Evolutionary conservation across 2,797 vertebrate genomes (phyloP), one percentile per base, ranked within the genome.

Genomic region (Lates japonicus): DNA sequence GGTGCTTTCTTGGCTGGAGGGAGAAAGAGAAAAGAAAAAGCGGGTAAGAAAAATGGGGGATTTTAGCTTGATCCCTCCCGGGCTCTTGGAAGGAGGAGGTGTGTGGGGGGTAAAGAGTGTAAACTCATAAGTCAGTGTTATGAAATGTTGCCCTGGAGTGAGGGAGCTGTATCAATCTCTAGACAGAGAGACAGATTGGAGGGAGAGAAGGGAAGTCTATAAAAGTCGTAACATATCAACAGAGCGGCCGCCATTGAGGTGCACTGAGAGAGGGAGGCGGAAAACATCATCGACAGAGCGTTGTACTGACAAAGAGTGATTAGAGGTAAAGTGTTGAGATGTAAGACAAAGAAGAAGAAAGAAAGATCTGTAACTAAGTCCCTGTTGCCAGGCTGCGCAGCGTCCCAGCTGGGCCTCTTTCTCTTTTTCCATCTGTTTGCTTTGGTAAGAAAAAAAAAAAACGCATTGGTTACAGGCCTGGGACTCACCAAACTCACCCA

Each of bases 1-100:
- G 97, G 94, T 2, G 97, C 97, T 95, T 98, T 97, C 93, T 97
- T 97, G 93, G 97, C 97, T 98, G 94, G 22, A 60, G 65, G 70
- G 62, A 63, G 58, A 71, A 57, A 70, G 41, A 78, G 49, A 81
- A 84, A 29, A 75, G 72, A 60, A 84, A n/a, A 78, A 41, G 57
- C 14, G 41, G n/a, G 46, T 84, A 48, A 82, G 80, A 7, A 67
- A 74, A 65, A 66, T 49, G 25, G 57, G n/a, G 9, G 37, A 37
- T 49, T 80, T 70, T 4, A 46, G 25, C 42, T 80, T 54, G 16
- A 19, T 70, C 16, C 19, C 33, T 22, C 44, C 46, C 58, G 33
- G 62, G 59, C 52, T 80, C 41, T 46, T 48, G 57, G 33, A 59
- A 52, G 59, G 60, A 29, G 25, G 25, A 29, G 25, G 25, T 29